Conservation (phyloP, 2,113 vertebrate species). For the Aleadryas rufinucha region DNA sequence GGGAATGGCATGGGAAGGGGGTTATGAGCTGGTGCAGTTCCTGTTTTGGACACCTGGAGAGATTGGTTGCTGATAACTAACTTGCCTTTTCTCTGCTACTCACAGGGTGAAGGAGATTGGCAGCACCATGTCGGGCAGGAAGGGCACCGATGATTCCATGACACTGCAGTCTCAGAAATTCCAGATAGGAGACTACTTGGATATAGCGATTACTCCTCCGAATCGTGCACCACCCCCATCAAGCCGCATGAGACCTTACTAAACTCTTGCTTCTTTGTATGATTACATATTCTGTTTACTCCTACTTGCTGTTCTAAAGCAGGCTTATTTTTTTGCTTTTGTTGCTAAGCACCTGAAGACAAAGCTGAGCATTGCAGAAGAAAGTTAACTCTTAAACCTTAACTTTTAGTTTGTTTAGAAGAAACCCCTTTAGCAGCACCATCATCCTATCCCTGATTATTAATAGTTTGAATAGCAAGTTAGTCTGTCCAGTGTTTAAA, state of each 20-base stretch:
- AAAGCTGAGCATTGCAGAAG: slow-evolving; percentile 37
- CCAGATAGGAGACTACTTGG: slow-evolving; percentile 96
- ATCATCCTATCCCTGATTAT: neutral
- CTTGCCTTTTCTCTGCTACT: neutral
- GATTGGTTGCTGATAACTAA: neutral
- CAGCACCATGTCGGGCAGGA: slow-evolving; percentile 91
- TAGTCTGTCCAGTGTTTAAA: slow-evolving; percentile 10
- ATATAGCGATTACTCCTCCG: slow-evolving; percentile 95
- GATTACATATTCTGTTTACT: neutral
- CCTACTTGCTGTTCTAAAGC: slow-evolving; percentile 58
- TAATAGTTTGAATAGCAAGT: neutral
- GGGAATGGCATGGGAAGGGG: neutral
- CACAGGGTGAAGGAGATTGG: slow-evolving; percentile 94
- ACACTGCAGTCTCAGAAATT: slow-evolving; percentile 97
- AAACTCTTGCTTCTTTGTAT: slow-evolving; percentile 22
- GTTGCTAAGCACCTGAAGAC: slow-evolving; percentile 43
- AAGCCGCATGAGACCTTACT: slow-evolving; percentile 93
- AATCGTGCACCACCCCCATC: slow-evolving; percentile 88
- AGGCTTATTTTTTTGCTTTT: slow-evolving; percentile 40
- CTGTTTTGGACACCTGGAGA: neutral
- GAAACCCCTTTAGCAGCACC: neutral
- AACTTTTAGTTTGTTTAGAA: slow-evolving; percentile 49
- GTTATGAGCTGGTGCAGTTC: fast-evolving
- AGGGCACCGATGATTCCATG: slow-evolving; percentile 95
- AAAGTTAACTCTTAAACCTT: slow-evolving; percentile 19